Base-by-base conservation (phyloP, 2,888 invertebrate genomes). In the Leucophora obtusa region DNA sequence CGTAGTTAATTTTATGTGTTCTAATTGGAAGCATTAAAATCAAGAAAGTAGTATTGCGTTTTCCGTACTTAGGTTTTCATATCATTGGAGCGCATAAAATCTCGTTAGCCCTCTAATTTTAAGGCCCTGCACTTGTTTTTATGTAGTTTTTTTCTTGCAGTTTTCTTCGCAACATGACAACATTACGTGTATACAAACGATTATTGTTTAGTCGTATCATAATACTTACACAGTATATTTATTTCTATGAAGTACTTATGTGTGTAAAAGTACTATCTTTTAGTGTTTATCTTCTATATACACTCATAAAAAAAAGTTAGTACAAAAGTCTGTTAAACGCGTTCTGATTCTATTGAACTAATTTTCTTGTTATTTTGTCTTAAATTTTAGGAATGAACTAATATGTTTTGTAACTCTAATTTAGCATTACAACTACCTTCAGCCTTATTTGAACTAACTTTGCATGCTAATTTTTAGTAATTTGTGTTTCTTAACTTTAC, bases 81-180 rank as follows among this genome's bases (percentile, higher is more conserved):
- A 62, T 59, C 81, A 81, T 60, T 81, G 70, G 73, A 74, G 81
- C 77, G 73, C 53, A 73, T 58, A 65, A 81, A 77, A 81, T 77
- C 81, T 81, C 24, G 81, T 77, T 81, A 70, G 73, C 77, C 81
- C 81, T 81, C 66, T 56, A 58, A 28, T 47, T 66, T 60, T 28
- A 51, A 76, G 50, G 58, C 71, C 66, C 77, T 66, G 70, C 54
- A 60, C 15, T 71, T 58, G 47, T 38, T 71, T 17, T 53, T 66
- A 59, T 70, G 58, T 51, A 63, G 2, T 24, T 56, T n/a, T 50
- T 17, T 14, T 71, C 33, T 24, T 71, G 24, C n/a, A 38, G 53
- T 18, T 79, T 65, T 35, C 28, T 60, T 50, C 66, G 33, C 53
- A 72, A 50, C 75, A 72, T 76, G 68, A 80, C 80, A 80, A 70